Conservation (phyloP, 2,113 vertebrate genomes). For the Platycercus adscitus region DNA sequence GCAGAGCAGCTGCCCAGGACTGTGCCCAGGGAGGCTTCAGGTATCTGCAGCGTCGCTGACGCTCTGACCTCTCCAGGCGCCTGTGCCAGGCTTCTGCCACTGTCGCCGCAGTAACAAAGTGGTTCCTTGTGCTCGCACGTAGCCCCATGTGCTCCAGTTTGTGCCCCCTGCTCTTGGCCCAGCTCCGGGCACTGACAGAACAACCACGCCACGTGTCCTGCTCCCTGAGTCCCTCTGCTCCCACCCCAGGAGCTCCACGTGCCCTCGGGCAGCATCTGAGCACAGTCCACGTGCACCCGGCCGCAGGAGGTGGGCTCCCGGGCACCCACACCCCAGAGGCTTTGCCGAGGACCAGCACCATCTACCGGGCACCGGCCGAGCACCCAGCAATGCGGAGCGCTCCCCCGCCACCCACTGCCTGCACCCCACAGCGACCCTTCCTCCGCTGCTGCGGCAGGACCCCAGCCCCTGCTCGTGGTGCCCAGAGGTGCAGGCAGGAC, state of each 20-base stretch:
- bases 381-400: accelerated
- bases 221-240: too few species aligned
- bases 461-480: too few species aligned
- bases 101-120: not conserved
- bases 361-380: not conserved
- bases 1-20: not conserved
- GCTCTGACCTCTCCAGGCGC: not conserved
- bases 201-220: not conserved
- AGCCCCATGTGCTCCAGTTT: not conserved
- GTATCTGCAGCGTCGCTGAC: not conserved
- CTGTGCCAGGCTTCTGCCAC: not conserved
- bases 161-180: not conserved
- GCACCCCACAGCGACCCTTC: not conserved
- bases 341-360: constrained; percentile 1
- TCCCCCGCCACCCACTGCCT: not conserved
- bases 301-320: not conserved
- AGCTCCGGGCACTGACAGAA: accelerated
- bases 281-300: not conserved
- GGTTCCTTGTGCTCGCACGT: not conserved
- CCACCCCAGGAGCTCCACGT: accelerated
- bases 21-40: not conserved
- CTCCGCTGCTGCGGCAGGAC: not conserved
- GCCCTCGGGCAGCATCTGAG: not conserved
- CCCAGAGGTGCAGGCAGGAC: not conserved
- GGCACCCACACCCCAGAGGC: not conserved